Conservation (phyloP, 2,113 vertebrate genomes). For the Callaeas wilsoni region DNA sequence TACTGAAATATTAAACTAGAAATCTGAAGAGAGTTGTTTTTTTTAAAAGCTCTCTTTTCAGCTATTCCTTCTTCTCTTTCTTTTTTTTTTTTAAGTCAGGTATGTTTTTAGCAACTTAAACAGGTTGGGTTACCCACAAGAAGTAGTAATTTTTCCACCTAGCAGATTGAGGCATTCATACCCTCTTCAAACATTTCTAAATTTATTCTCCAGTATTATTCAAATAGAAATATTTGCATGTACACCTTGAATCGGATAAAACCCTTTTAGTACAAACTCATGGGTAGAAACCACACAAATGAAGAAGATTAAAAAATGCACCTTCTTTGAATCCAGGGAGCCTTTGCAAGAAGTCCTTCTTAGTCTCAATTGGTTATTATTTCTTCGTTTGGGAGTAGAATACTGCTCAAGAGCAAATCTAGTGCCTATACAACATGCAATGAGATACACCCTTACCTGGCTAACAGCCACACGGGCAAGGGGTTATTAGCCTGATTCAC, state of each 20-base stretch:
- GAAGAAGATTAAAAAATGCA: constrained; percentile 62
- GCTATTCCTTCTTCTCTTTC: constrained; percentile 46
- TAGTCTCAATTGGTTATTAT: neutral
- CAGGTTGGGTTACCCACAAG: constrained; percentile 78
- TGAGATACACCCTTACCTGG: neutral
- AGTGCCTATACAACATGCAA: neutral
- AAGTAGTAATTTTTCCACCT: constrained; percentile 77
- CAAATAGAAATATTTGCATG: constrained; percentile 77
- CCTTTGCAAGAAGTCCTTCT: neutral
- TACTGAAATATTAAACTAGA: constrained; percentile 72
- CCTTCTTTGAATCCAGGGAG: constrained; percentile 1
- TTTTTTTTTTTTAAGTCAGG: constrained; percentile 12
- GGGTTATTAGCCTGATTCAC: neutral
- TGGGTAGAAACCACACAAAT: constrained; percentile 63
- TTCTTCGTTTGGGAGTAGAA: neutral
- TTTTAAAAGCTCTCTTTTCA: constrained; percentile 70
- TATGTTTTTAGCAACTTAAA: constrained; percentile 82
- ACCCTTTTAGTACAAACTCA: constrained; percentile 59
- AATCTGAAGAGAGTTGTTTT: constrained; percentile 68
- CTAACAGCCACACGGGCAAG: neutral
- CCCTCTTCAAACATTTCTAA: constrained; percentile 79
- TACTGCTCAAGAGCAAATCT: neutral
- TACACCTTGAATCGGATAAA: constrained; percentile 66
- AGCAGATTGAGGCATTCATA: constrained; percentile 77
- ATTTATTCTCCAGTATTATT: constrained; percentile 78